These are phyloP conservation scores for Desmodus rotundus DNA, from an alignment of 2,113 vertebrate genomes.

Conservation along the genomic window DNA sequence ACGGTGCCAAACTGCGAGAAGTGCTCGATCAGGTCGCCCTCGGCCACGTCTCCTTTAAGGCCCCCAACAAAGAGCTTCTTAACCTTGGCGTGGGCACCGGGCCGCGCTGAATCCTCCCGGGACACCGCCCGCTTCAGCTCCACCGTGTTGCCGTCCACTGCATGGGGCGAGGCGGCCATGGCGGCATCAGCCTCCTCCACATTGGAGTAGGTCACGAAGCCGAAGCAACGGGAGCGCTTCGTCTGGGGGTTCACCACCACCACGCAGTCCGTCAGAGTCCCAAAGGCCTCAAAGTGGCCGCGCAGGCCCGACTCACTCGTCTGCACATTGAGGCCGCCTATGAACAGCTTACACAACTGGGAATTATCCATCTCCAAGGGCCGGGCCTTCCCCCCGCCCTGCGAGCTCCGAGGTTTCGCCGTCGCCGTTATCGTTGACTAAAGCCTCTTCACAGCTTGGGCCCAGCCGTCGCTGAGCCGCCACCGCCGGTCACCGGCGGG, in stretches of 20 bases:
- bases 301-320: slow-evolving; percentile 95
- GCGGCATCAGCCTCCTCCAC: slow-evolving; percentile 95
- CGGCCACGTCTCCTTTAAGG: slow-evolving; percentile 93
- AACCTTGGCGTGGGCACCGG: slow-evolving; percentile 94
- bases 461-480: slow-evolving; percentile 67
- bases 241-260: slow-evolving; percentile 91
- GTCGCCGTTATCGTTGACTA: slow-evolving; percentile 46
- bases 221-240: slow-evolving; percentile 93
- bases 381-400: slow-evolving; percentile 70
- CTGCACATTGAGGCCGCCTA: slow-evolving; percentile 96
- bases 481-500: slow-evolving; percentile 65
- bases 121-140: slow-evolving; percentile 96
- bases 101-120: slow-evolving; percentile 92
- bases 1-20: slow-evolving; percentile 94
- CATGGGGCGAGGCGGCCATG: slow-evolving; percentile 93
- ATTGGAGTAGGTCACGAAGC: slow-evolving; percentile 94
- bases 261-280: slow-evolving; percentile 92
- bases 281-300: slow-evolving; percentile 95
- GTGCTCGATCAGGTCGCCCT: slow-evolving; percentile 89
- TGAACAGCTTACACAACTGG: slow-evolving; percentile 97
- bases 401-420: slow-evolving; percentile 69
- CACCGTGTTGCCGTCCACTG: slow-evolving; percentile 92
- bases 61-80: slow-evolving; percentile 98
- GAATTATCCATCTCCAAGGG: slow-evolving; percentile 87
- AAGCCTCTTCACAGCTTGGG: slow-evolving; percentile 53